These are phyloP conservation scores for Dermolepida albohirtum DNA, from an alignment of 2,888 invertebrate species.

Conservation along the genomic window DNA sequence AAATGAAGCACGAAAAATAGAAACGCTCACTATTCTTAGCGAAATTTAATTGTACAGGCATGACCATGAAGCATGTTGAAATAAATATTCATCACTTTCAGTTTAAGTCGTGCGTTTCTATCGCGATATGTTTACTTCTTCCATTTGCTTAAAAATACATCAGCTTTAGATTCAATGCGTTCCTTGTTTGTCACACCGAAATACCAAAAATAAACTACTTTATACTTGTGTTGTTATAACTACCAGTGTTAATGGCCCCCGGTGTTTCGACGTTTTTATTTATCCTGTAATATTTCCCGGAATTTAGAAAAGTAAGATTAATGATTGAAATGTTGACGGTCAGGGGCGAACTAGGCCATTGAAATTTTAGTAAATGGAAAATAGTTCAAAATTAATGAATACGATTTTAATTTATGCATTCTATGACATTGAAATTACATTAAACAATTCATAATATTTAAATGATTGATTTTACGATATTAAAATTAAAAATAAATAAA, in stretches of 20 bases:
- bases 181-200: conserved; percentile 29
- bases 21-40: conserved; percentile 28
- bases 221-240: conserved; percentile 1
- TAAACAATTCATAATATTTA: too few species aligned
- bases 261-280: conserved; percentile 31
- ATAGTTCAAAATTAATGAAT: too few species aligned
- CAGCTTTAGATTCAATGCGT: conserved; percentile 27
- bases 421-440: too few species aligned
- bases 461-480: too few species aligned
- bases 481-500: too few species aligned
- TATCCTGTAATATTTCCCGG: conserved; percentile 15
- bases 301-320: not conserved
- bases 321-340: not conserved
- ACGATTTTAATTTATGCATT: too few species aligned
- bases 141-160: conserved; percentile 21
- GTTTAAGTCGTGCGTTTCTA: conserved; percentile 26
- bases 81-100: conserved; percentile 34
- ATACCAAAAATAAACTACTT: conserved; percentile 32
- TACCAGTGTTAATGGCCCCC: conserved; percentile 30
- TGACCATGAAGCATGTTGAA: conserved; percentile 31
- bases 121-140: conserved; percentile 22
- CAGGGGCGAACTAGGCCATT: too few species aligned
- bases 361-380: too few species aligned
- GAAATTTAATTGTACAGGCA: conserved; percentile 19
- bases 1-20: conserved; percentile 21